Base-by-base conservation (phyloP, 1,140 invertebrate genomes). In the Apis cerana region DNA sequence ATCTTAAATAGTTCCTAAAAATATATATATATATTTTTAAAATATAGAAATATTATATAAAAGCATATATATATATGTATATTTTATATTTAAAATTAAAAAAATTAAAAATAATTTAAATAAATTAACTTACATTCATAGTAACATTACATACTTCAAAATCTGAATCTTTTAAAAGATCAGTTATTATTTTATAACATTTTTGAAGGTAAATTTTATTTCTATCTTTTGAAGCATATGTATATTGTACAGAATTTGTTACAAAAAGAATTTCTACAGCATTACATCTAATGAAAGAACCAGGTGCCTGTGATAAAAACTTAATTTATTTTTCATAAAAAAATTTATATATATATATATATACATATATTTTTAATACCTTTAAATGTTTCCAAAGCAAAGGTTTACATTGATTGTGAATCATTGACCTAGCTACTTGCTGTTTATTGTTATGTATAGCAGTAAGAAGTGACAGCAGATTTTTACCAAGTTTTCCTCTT, bases 221-320 rank as follows among this genome's bases (percentile, higher is more conserved):
- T 65, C 64, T 83, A 19, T 52, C 69, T 61, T n/a, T 65, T 54
- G 8, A 21, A 15, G 8, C 27, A 56, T 7, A 50, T 3, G 27
- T 61, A 10, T 79, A 64, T 12, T 78, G n/a, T 0, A 88, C 70
- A 23, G 82, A 77, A 72, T 78, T 89, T 11, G 76, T 80, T 3
- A 84, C 0, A n/a, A 91, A 90, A 33, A 91, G 75, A 77, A 90
- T 74, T 58, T 91, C 88, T 61, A 85, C 84, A 4, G 89, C 84
- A 65, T 91, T 91, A 33, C 90, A 91, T 68, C 83, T 81, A 43
- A 85, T 52, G n/a, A 56, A 85, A 48, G 72, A 85, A 1, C 88
- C 83, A 48, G 82, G 74, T 67, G 85, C 89, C 89, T 91, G 48
- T 69, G 8, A 58, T 17, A n/a, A 67, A 11, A 77, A 59, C 72